A percentile compares a stretch with the other conserved stretches of the same genome.
Evolutionary conservation across 2,113 vertebrate species (phyloP).

Genomic region (Hydrochoerus hydrochaeris): DNA sequence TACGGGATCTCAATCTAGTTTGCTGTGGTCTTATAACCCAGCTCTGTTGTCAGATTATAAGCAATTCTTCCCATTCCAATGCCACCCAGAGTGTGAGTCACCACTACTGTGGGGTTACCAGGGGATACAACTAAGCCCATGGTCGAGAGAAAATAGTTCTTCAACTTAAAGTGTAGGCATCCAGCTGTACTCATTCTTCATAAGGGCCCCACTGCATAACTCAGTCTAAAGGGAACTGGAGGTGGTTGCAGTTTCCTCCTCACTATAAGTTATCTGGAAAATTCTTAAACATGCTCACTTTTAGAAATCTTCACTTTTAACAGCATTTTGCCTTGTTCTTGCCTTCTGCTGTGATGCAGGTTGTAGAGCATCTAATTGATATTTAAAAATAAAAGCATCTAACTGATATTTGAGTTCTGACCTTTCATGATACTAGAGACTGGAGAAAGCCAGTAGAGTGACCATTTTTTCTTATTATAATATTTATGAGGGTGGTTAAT

Average conservation of each 20-base stretch:
- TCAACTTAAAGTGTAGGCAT: not conserved
- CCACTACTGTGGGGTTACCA: too few species aligned
- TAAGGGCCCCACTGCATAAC: not conserved
- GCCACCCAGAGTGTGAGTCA: not conserved
- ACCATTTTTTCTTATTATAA: not conserved
- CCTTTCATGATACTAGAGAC: not conserved
- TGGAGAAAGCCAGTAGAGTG: not conserved
- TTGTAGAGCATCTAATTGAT: not conserved
- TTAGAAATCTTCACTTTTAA: not conserved
- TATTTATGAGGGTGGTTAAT: not conserved
- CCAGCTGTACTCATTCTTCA: not conserved
- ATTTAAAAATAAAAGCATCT: too few species aligned
- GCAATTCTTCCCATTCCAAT: too few species aligned
- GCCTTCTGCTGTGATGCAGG: not conserved
- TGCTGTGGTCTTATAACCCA: not conserved
- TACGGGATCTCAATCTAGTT: not conserved
- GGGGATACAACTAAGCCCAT: not conserved
- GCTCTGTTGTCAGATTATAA: not conserved
- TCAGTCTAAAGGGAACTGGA: not conserved
- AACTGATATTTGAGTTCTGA: not conserved
- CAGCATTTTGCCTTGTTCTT: not conserved
- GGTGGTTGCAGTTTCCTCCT: not conserved
- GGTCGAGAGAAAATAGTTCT: not conserved
- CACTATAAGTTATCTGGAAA: too few species aligned
- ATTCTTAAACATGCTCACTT: not conserved